Base-by-base conservation (phyloP, 2,113 vertebrate genomes). In the Lepisosteus oculatus region DNA sequence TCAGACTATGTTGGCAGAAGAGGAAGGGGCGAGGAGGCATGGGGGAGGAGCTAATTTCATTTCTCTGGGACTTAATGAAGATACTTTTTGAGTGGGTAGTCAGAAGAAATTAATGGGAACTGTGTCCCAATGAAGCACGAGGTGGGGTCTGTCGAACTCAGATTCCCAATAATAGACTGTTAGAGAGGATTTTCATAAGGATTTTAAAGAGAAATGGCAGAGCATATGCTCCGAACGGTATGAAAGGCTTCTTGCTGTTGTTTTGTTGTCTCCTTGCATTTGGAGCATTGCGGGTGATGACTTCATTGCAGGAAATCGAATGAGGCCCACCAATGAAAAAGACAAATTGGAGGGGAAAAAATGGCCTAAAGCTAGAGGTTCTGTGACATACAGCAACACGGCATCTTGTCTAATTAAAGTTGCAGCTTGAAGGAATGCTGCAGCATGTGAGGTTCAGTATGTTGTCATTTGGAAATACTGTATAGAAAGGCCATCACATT, bases 181-280 rank as follows among this genome's bases (percentile, higher is more conserved):
- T 79, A 72, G 47, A 74, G 72, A 62, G 62, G 74, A 75, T 71
- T 66, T 78, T 75, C 47, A 74, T 76, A 61, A 72, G 75, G 80
- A 82, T 11, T 57, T 41, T 81, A 75, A 83, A 77, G 67, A 71
- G 65, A 83, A 74, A 82, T 15, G 73, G 74, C 74, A 79, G 76
- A 65, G 43, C 68, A 61, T 85, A 76, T 80, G 67, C 71, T 83
- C 67, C 7, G 41, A 68, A 77, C 3, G 65, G 75, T 77, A 72
- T 51, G 41, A 74, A 75, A 62, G 66, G 67, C 43, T 68, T 72
- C 12, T 68, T 69, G 66, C 43, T 55, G 59, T 69, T 69, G 65
- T 79, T 75, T 68, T 77, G 15, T 79, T 83, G 83, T 85, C 77
- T 76, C 55, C 72, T 84, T 71, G 74, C 59, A 74, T 87, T 79